A percentile compares a stretch with the other conserved stretches of the same genome.
These are phyloP conservation scores for Synchiropus splendidus DNA, from an alignment of 2,113 vertebrate genomes.

Conservation along the genomic window DNA sequence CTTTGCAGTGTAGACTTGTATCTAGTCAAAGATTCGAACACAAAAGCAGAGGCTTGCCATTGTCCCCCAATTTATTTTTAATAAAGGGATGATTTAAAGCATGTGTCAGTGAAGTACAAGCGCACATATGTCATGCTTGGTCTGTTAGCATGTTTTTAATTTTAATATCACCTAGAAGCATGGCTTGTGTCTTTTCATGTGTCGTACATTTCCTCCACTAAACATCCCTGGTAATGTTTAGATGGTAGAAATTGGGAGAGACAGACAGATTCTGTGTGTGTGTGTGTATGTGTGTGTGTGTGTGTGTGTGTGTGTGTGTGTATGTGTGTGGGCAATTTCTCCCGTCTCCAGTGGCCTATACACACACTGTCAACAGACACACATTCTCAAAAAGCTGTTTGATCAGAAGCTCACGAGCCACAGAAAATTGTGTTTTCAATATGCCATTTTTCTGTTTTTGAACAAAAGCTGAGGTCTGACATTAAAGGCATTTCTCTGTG, in stretches of 20 bases:
- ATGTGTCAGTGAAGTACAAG: constrained; percentile 5
- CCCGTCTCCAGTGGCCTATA: constrained; percentile 1
- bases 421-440: constrained; percentile 36
- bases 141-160: constrained; percentile 11
- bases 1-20: constrained; percentile 20
- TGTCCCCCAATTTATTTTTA: constrained; percentile 15
- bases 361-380: constrained; percentile 3
- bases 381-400: constrained; percentile 29
- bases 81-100: constrained; percentile 24
- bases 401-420: constrained; percentile 27
- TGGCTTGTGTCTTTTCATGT: constrained; percentile 17
- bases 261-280: constrained; percentile 33
- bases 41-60: constrained; percentile 17
- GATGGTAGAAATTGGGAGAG: constrained; percentile 25
- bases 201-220: constrained; percentile 31
- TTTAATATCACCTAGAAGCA: constrained; percentile 14
- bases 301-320: background rate
- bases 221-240: constrained; percentile 22
- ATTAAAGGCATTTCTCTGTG: constrained; percentile 47
- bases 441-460: constrained; percentile 25
- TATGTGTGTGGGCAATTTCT: constrained; percentile 6
- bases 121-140: constrained; percentile 11
- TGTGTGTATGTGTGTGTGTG: constrained; percentile 4
- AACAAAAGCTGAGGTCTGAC: constrained; percentile 21
- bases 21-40: constrained; percentile 21